Evolutionary conservation across 2,797 vertebrate species (phyloP), one percentile per base, ranked within the genome.

Genomic region (Psittacula derbiana): DNA sequence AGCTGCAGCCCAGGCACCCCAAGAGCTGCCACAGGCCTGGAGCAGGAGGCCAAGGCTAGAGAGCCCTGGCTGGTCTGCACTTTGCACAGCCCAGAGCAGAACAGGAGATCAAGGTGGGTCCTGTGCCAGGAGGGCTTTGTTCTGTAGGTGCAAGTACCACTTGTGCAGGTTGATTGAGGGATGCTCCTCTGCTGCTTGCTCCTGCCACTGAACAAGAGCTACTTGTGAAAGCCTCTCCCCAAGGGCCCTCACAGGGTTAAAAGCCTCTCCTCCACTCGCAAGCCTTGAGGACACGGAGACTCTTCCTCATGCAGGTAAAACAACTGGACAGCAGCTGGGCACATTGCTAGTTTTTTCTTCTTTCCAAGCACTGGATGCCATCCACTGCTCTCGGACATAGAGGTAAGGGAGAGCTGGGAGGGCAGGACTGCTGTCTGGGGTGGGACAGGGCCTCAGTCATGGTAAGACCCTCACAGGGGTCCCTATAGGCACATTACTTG

Each of bases 401-500:
- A 91, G 49, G 72, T 75, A 46, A 86, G 71, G 52, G 30, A 78
- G 43, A 24, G 31, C 14, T 27, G 75, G 41, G 33, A 70, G 21
- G 49, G 11, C 64, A 50, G 55, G 38, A 40, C 27, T 11, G 7
- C n/a, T 44, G 43, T 14, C 28, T 2, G 1, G 31, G 73, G 38
- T 46, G 30, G 30, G 36, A 7, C 28, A 78, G 55, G 15, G 17
- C 23, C 49, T 28, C 6, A 13, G 15, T 20, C 16, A 12, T 17
- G 30, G 49, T 46, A 31, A 30, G 33, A 64, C 16, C 27, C 47
- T 74, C 62, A 36, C 18, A 10, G 43, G 16, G 25, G 2, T 67
- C 11, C 12, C 21, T 69, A 6, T 31, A 3, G 0, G 10, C 20
- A 25, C 36, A 2, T 17, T 44, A 12, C 23, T 1, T 28, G 52